Evolutionary conservation across 2,888 invertebrate species (phyloP).

Genomic region (Netelia fuscicornis): DNA sequence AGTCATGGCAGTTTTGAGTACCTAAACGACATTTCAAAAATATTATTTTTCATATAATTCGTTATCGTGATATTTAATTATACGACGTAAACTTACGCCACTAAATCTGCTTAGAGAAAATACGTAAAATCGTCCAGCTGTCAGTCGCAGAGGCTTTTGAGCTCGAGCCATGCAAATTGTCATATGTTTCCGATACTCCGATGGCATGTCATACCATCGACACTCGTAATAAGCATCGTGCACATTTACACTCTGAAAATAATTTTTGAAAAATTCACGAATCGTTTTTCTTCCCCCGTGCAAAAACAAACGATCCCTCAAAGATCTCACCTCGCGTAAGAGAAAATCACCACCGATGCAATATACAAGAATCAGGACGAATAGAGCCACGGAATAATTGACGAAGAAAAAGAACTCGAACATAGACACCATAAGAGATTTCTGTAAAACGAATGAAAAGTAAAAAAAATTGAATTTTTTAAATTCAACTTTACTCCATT

Average conservation of each 20-base stretch:
- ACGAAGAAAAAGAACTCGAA: constrained; percentile 40
- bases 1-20: constrained; percentile 66
- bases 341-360: constrained; percentile 73
- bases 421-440: constrained; percentile 54
- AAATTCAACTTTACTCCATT: neutral
- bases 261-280: neutral
- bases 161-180: constrained; percentile 84
- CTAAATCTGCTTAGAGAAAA: constrained; percentile 86
- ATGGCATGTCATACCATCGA: constrained; percentile 86
- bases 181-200: constrained; percentile 84
- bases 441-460: constrained; percentile 10
- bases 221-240: constrained; percentile 86
- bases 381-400: constrained; percentile 56
- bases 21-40: constrained; percentile 44
- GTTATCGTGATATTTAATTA: neutral
- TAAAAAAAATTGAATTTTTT: neutral
- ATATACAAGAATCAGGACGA: constrained; percentile 69
- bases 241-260: constrained; percentile 84
- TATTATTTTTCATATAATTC: constrained; percentile 72
- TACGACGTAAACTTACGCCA: constrained; percentile 81
- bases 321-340: constrained; percentile 67
- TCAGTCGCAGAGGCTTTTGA: constrained; percentile 85
- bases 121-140: constrained; percentile 86
- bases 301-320: neutral
- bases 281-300: neutral